Evolutionary conservation across 2,797 vertebrate genomes (phyloP), one percentile per base, ranked within the genome.

Genomic region (Labroides dimidiatus): DNA sequence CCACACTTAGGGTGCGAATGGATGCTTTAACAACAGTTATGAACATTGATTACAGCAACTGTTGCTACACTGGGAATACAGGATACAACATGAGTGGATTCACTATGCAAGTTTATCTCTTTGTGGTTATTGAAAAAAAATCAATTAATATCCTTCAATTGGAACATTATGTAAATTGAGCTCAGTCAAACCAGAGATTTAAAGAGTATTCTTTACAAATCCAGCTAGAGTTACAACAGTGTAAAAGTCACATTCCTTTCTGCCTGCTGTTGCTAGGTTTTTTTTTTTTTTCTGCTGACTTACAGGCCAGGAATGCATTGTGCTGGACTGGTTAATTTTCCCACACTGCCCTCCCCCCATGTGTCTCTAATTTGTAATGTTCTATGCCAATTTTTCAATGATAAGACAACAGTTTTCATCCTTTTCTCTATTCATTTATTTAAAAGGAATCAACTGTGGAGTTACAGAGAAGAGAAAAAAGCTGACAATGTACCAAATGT

Each of bases 231-330:
- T 73, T 71, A 69, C 45, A 47, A 64, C 68, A 49, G 68, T 53
- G 54, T 85, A 75, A 89, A 91, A 89, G 90, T 87, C 87, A 84
- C 75, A 90, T 85, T 90, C 85, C 79, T 77, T 15, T 42, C 76
- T 85, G 69, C 36, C 65, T 56, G 72, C 57, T 80, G 87, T 90
- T 91, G 84, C 87, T 85, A 78, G 84, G 85, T 43, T 82, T 81
- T 88, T 33, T 33, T 27, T 27, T 27, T 27, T 6, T 27, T 27
- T 27, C 74, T 88, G 78, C 84, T 92, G 86, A 90, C 76, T 78
- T 84, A 78, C 77, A 73, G 78, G 66, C 70, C 67, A 83, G 89
- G 89, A 91, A 90, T 89, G 87, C 84, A 84, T 84, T 91, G 87
- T 90, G 76, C 81, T 72, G 57, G 72, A 85, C 75, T 77, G 75